phyloP scores from a whole-genome alignment of 2,113 vertebrate genomes.

The Brachirus orientalis region DNA sequence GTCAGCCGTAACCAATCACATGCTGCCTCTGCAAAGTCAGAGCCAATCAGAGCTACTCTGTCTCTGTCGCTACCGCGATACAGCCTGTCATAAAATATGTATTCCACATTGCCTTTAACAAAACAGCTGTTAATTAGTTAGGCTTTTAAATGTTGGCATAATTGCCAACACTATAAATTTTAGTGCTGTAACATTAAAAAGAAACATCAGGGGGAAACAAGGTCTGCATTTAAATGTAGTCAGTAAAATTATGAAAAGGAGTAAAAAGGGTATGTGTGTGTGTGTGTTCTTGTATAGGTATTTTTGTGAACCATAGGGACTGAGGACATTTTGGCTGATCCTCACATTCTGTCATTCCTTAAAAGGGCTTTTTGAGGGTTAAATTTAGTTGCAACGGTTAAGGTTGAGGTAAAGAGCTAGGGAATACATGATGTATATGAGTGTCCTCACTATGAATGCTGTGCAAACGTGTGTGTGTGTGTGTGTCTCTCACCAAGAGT shows the following conservation, averaged over 20 bases:
- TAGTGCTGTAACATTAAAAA: not conserved
- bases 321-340: no score
- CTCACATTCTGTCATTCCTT: no score
- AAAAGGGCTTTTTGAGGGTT: no score
- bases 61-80: conserved; percentile 25
- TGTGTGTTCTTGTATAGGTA: conserved; percentile 20
- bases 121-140: conserved; percentile 4
- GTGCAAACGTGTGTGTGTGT: not conserved
- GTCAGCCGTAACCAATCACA: conserved; percentile 44
- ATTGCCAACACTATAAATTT: not conserved
- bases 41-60: conserved; percentile 51
- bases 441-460: conserved; percentile 20
- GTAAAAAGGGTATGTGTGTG: not conserved
- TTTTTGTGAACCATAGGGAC: not conserved
- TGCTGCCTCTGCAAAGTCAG: conserved; percentile 18
- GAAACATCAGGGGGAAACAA: not conserved
- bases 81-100: conserved; percentile 13
- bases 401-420: no score
- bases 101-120: conserved; percentile 6
- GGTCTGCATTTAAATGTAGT: not conserved
- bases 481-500: conserved; percentile 88
- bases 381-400: no score
- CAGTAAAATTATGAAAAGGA: not conserved
- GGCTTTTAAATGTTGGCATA: not conserved
- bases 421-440: not conserved